Conservation (phyloP, 1,140 invertebrate species). For the Brachionus angularis region DNA sequence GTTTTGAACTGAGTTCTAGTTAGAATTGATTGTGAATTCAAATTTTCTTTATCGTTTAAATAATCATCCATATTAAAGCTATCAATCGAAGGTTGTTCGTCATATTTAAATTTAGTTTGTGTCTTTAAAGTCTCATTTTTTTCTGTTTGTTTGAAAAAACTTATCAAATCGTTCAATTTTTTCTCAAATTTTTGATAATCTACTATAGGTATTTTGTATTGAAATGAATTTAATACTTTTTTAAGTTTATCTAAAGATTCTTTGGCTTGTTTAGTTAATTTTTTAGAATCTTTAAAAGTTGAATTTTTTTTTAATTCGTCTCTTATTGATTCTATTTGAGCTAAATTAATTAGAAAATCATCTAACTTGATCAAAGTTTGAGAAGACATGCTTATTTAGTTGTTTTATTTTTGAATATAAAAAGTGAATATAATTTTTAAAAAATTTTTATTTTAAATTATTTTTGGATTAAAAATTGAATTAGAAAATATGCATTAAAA, state of each 20-base stretch:
- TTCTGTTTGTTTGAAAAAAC: no score
- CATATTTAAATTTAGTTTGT: neutral
- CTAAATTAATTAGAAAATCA: slow-evolving; percentile 1
- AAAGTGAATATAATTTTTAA: no score
- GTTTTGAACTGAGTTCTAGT: neutral
- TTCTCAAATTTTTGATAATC: neutral
- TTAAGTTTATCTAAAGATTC: neutral
- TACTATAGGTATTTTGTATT: neutral
- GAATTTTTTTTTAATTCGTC: slow-evolving; percentile 4
- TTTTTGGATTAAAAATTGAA: no score
- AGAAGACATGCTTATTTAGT: no score
- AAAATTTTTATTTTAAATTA: no score
- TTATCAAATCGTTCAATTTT: neutral
- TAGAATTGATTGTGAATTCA: neutral
- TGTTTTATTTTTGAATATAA: no score
- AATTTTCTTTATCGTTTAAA: no score
- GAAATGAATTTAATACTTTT: neutral
- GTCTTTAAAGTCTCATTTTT: neutral
- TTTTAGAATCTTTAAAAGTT: neutral
- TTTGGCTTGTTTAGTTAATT: neutral
- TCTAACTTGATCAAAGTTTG: no score
- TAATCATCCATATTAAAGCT: slow-evolving; percentile 6
- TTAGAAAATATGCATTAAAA: no score
- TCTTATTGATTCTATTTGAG: slow-evolving; percentile 17
- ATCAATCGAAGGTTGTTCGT: neutral